Evolutionary conservation across 2,797 vertebrate species (phyloP).

Genomic region (Cyclura pinguis): DNA sequence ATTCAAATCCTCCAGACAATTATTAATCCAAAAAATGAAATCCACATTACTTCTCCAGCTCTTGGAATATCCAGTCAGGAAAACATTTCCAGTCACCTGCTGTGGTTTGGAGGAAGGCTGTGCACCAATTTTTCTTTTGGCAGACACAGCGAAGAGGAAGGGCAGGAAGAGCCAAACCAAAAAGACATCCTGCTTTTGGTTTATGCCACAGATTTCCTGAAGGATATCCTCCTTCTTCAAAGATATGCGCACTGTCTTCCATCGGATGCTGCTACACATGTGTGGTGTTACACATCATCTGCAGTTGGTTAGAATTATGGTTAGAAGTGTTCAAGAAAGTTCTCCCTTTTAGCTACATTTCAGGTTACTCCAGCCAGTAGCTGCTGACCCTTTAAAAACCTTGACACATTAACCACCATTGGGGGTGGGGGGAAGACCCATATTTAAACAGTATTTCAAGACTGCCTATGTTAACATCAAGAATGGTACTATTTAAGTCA

Average conservation of each 20-base stretch:
- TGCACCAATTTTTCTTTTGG: conserved; percentile 22
- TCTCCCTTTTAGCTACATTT: conserved; percentile 31
- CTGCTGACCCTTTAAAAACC: conserved; percentile 31
- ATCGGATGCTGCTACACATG: fast-evolving
- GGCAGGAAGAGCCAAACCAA: conserved; percentile 30
- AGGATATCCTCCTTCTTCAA: background rate
- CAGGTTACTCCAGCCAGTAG: conserved; percentile 9
- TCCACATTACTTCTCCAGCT: background rate
- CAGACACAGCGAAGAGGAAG: fast-evolving
- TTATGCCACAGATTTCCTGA: conserved; percentile 27
- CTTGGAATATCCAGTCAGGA: background rate
- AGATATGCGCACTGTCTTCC: background rate
- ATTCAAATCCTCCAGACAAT: background rate
- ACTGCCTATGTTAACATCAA: conserved; percentile 49
- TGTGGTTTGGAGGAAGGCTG: background rate
- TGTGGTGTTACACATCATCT: fast-evolving
- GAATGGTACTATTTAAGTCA: conserved; percentile 60
- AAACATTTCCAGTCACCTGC: conserved; percentile 40
- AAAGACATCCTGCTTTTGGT: conserved; percentile 29
- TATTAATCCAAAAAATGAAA: background rate
- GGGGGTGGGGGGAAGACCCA: conserved; percentile 17
- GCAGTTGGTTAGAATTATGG: background rate
- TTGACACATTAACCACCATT: conserved; percentile 60
- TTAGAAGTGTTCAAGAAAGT: background rate
- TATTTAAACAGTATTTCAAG: conserved; percentile 64